Conservation (phyloP, 2,797 vertebrate species). For the Rhincodon typus region DNA sequence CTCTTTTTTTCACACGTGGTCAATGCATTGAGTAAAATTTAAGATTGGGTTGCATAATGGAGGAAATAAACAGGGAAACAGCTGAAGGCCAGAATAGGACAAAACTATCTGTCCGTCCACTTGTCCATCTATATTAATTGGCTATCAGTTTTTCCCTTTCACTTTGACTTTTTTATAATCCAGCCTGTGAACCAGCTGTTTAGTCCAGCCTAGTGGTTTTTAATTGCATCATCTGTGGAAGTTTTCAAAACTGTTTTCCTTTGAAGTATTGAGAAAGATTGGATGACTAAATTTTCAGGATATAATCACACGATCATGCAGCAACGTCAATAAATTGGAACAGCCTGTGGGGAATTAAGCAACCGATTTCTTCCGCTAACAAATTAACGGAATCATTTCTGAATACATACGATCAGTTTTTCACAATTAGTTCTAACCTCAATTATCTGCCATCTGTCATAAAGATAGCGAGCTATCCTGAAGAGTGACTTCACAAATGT, state of each 20-base stretch:
- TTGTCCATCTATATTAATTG: not conserved
- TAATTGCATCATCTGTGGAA: not conserved
- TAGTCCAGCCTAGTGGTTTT: not conserved
- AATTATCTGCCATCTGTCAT: not conserved
- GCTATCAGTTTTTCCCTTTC: not conserved
- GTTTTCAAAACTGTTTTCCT: not conserved
- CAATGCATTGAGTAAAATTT: not conserved
- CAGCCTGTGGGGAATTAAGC: not conserved
- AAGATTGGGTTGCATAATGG: not conserved
- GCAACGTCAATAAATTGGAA: not conserved
- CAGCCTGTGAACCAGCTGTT: not conserved
- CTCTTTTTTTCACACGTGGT: not conserved
- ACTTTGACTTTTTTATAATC: not conserved
- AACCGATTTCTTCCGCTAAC: not conserved
- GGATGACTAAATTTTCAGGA: not conserved
- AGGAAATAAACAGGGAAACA: not conserved
- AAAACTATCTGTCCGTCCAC: not conserved
- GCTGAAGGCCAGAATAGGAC: not conserved
- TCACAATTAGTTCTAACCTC: not conserved
- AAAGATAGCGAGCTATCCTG: not conserved
- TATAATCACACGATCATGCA: not conserved
- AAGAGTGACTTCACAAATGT: not conserved
- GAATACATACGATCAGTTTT: not conserved
- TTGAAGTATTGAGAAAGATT: not conserved
- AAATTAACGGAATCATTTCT: constrained; percentile 11